Conservation (phyloP, 2,797 vertebrate species). For the Dendrocincla fuliginosa region DNA sequence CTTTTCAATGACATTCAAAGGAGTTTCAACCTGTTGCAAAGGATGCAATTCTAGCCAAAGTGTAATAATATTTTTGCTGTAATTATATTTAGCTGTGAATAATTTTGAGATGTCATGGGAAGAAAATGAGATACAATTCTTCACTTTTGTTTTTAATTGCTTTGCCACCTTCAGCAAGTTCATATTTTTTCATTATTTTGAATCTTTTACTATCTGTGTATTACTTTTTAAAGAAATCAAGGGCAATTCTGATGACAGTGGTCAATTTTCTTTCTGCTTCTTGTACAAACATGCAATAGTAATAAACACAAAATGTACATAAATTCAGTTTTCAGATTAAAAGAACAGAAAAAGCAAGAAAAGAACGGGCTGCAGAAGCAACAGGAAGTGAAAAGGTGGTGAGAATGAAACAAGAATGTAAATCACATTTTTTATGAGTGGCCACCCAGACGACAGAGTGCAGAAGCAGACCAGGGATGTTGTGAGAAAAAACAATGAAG, state of each 20-base stretch:
- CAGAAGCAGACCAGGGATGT: slow-evolving; percentile 76
- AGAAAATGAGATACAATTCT: background rate
- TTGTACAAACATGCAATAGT: background rate
- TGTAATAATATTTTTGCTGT: background rate
- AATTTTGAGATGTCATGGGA: background rate
- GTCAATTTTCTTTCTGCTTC: background rate
- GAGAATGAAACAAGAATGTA: slow-evolving; percentile 83
- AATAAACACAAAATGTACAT: background rate
- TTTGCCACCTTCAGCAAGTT: background rate
- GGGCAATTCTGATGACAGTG: background rate
- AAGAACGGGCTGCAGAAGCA: slow-evolving; percentile 84
- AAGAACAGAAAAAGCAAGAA: slow-evolving; percentile 63
- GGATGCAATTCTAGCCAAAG: background rate
- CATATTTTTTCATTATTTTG: background rate
- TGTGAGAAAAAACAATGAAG: slow-evolving; percentile 93
- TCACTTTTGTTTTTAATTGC: background rate
- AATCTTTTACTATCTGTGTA: background rate
- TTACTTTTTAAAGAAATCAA: background rate
- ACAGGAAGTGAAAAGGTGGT: slow-evolving; percentile 83
- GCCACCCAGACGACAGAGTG: slow-evolving; percentile 90
- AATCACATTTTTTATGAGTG: slow-evolving; percentile 90
- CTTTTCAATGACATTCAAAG: background rate
- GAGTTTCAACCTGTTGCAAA: background rate
- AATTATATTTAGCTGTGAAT: background rate
- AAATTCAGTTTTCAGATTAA: background rate